Base-by-base conservation (phyloP, 2,113 vertebrate genomes). In the Nansenia antarctica region DNA sequence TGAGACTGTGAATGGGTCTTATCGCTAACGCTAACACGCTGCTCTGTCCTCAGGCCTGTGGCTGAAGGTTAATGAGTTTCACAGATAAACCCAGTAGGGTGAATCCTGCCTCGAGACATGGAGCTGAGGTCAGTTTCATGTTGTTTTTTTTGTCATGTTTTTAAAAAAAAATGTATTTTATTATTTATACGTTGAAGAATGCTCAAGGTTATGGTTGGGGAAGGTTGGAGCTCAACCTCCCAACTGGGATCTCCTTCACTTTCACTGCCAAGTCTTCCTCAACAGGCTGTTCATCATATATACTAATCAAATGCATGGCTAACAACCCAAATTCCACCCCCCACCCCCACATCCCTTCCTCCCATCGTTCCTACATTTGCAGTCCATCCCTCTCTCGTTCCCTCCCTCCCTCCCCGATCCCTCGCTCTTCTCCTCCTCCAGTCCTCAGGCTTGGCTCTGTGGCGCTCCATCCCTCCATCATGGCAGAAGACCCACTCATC, bases 1-100 rank as follows among this genome's bases (percentile, higher is more conserved):
- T 24, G 32, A n/a, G 34, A 9, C 0, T 29, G 54, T 5, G n/a
- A 7, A 26, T 22, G 60, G 62, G 45, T 49, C 11, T 20, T 67
- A 37, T 62, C 57, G 61, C 64, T 76, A 74, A 77, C 62, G 70
- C 59, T 49, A 76, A 67, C 73, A 62, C 55, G 66, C 69, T 67
- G 67, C 64, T 71, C 75, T 70, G 65, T 79, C 85, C 80, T 82
- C 2, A 66, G 68, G 70, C 31, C 65, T 1, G 12, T n/a, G 58
- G 67, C 66, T 84, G 71, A 82, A 85, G 85, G 83, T 87, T 83
- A 83, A 81, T 69, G 72, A 73, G 76, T 68, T 66, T 26, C 70
- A 73, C 67, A 70, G 60, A 72, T 70, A 14, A 9, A 14, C 58
- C 60, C 54, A 37, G 14, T 14, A 39, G 37, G 14, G 37, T 39